These are phyloP conservation scores for Zaprionus nigranus DNA, from an alignment of 1,140 invertebrate genomes.

Conservation along the genomic window DNA sequence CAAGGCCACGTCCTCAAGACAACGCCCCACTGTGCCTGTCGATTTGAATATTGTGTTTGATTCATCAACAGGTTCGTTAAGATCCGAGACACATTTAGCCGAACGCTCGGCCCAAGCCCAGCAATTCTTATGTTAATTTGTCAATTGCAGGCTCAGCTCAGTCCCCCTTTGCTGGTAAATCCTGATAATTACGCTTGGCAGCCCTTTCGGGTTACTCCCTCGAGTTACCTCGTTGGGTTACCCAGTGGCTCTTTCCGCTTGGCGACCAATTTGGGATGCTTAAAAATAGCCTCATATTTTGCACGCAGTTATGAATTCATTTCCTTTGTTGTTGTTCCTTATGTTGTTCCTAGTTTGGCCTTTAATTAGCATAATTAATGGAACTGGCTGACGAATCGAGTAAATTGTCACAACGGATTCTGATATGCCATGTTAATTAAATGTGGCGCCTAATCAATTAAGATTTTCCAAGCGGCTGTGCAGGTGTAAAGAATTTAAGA, in stretches of 20 bases:
- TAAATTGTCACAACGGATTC: slow-evolving; percentile 35
- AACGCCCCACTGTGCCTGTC: slow-evolving; percentile 16
- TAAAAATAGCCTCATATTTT: slow-evolving; percentile 74
- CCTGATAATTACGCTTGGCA: slow-evolving; percentile 66
- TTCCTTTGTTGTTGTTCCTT: slow-evolving; percentile 26
- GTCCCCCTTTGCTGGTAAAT: slow-evolving; percentile 54
- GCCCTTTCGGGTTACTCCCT: not conserved
- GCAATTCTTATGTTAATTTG: slow-evolving; percentile 78
- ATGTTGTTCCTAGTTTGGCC: slow-evolving; percentile 23
- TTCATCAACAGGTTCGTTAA: slow-evolving; percentile 82
- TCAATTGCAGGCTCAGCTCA: slow-evolving; percentile 57
- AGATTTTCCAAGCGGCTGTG: slow-evolving; percentile 39
- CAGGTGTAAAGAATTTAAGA: not conserved
- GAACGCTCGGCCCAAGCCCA: slow-evolving; percentile 12
- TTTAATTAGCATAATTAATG: slow-evolving; percentile 82
- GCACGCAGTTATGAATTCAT: slow-evolving; percentile 64
- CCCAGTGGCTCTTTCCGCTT: not conserved
- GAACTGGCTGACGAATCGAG: slow-evolving; percentile 33
- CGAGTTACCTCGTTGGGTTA: not conserved
- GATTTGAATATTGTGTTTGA: slow-evolving; percentile 72
- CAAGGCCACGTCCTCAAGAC: slow-evolving; percentile 50
- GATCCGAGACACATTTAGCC: slow-evolving; percentile 30
- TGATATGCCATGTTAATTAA: slow-evolving; percentile 67
- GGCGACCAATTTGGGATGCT: slow-evolving; percentile 49
- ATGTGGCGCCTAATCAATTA: slow-evolving; percentile 75